Base-by-base conservation (phyloP, 2,888 invertebrate genomes). In the Aphodius granarius region DNA sequence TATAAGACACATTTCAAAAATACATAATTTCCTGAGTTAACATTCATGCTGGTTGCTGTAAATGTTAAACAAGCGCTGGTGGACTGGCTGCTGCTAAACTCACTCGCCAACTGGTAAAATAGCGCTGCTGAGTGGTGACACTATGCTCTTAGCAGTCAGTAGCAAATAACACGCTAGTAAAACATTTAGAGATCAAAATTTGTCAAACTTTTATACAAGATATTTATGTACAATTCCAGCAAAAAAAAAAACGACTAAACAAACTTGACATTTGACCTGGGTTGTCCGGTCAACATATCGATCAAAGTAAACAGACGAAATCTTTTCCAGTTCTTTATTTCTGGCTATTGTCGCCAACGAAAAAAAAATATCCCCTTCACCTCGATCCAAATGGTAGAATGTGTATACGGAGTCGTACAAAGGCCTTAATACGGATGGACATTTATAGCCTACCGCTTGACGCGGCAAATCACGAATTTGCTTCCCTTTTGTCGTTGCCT, bases 401-500 rank as follows among this genome's bases (percentile, higher is more conserved):
- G 75, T 74, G 72, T 66, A 43, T 43, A 43, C 43, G 73, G 73
- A 74, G 66, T 77, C 75, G 73, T 65, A 77, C 77, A 81, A 82
- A 82, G 79, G 81, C 80, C 81, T 83, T 83, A 83, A 84, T 83
- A 81, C 84, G 82, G 80, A 83, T 80, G 83, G 84, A 84, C 84
- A 83, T 84, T 84, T 84, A 84, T 83, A 81, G 84, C 83, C 81
- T 81, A 81, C 81, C 80, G 83, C 82, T 84, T 83, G 83, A 84
- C 83, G 83, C 84, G 84, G 83, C 84, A 84, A 84, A 84, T 84
- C 84, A 84, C 84, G 83, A 84, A 84, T 84, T 84, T 84, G 84
- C 84, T 83, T 83, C 82, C 83, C 82, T 84, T 43, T 84, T 84
- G 84, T 84, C 82, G 81, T 78, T 43, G 76, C 82, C 82, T 82